Evolutionary conservation across 2,797 vertebrate genomes (phyloP).

Genomic region (Notolepis coatsorum): DNA sequence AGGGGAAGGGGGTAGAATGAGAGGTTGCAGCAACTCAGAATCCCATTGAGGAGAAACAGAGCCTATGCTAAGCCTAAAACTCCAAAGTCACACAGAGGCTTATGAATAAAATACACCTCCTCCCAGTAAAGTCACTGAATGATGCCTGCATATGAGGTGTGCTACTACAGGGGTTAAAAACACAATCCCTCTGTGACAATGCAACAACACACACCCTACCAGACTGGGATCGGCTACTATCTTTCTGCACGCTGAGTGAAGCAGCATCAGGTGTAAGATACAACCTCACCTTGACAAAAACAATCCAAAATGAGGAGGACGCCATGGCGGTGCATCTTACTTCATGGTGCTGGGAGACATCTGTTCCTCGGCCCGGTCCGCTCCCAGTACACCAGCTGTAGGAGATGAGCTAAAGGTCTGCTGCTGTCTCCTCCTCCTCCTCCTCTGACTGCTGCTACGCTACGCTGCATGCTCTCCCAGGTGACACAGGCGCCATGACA

Average conservation of each 20-base stretch:
- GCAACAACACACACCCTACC: not conserved
- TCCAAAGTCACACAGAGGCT: too few species aligned
- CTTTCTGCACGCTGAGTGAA: not conserved
- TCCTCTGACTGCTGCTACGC: not conserved
- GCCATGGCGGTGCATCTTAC: slow-evolving; percentile 17
- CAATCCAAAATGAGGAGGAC: slow-evolving; percentile 21
- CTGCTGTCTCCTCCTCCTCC: not conserved
- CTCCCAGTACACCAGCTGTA: slow-evolving; percentile 30
- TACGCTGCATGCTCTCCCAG: slow-evolving; percentile 63
- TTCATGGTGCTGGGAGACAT: slow-evolving; percentile 19
- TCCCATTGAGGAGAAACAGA: not conserved
- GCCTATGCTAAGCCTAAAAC: too few species aligned
- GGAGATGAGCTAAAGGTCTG: not conserved
- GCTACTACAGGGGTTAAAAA: not conserved
- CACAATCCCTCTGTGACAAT: not conserved
- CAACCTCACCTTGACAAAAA: slow-evolving; percentile 45
- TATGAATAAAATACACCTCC: too few species aligned
- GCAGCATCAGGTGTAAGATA: not conserved
- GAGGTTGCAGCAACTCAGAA: not conserved
- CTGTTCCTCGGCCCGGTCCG: slow-evolving; percentile 34
- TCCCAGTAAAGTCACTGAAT: too few species aligned
- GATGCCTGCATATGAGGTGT: not conserved
- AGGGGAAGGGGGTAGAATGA: not conserved
- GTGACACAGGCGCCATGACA: slow-evolving; percentile 80
- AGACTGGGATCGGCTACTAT: too few species aligned